Evolutionary conservation across 2,113 vertebrate genomes (phyloP), one percentile per base, ranked within the genome.

Genomic region (Petrocephalus microphthalmus): DNA sequence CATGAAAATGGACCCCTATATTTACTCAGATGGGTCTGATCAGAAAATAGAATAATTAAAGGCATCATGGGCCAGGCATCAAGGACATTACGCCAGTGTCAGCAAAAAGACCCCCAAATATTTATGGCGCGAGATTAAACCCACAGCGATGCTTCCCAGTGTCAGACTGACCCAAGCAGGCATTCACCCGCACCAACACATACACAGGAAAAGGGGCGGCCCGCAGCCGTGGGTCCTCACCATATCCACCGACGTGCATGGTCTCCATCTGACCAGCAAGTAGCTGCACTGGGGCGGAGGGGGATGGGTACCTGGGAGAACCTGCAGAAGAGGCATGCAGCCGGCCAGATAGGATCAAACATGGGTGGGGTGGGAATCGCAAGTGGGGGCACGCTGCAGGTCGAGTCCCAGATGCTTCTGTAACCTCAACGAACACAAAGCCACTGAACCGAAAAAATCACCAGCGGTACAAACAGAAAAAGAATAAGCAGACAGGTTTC

Each of bases 171-270:
- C 10, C 22, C 19, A 25, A 25, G 81, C 81, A 84, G 81, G n/a
- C 19, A 49, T 51, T 20, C 71, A 17, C 71, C 11, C 20, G 10
- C 20, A n/a, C 45, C 19, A 51, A 84, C 45, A 13, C 22, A 22
- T 2, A 45, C 0, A 3, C 3, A 51, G 42, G 42, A 22, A 49
- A 83, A 47, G 20, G 33, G 22, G 51, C 51, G 20, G 17, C n/a
- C 5, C 19, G 52, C 19, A 83, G 52, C 42, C 19, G 25, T 57
- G 60, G 85, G 84, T 88, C 82, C 87, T 91, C 95, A 99, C 98
- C 97, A 85, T 97, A 97, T 92, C 90, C 96, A 85, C 95, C 95
- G 89, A 99, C 91, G 54, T 97, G 96, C 97, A 99, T 96, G 84
- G 93, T 94, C 91, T 85, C 91, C 92, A 99, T 96, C 91, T 98